These are phyloP conservation scores for Rotaria magnacalcarata DNA, from an alignment of 2,888 invertebrate genomes.

Conservation along the genomic window DNA sequence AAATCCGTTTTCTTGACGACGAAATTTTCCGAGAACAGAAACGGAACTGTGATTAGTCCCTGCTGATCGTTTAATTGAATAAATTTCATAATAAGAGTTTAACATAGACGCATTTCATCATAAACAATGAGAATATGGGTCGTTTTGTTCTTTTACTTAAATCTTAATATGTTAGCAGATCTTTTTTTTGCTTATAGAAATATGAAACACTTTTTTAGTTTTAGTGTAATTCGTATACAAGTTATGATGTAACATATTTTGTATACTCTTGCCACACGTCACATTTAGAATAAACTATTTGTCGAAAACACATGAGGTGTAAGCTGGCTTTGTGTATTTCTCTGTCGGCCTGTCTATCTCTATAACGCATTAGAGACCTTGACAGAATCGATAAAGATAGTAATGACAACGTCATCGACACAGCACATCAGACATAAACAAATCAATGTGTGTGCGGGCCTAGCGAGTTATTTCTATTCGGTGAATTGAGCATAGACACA, in stretches of 20 bases:
- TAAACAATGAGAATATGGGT: not conserved
- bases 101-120: not conserved
- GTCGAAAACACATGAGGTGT: not conserved
- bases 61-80: not conserved
- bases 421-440: not conserved
- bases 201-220: no score
- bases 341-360: not conserved
- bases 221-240: no score
- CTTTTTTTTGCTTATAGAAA: no score
- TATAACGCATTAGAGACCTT: not conserved
- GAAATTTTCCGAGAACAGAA: not conserved
- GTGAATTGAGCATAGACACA: not conserved
- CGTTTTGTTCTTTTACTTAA: no score
- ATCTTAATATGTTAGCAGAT: no score
- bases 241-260: not conserved
- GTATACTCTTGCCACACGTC: not conserved
- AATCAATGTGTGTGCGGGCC: not conserved
- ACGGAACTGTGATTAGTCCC: not conserved
- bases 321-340: not conserved
- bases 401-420: not conserved
- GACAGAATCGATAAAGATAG: not conserved
- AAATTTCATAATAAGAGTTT: not conserved
- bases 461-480: not conserved
- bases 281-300: not conserved
- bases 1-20: not conserved